These are phyloP conservation scores for Drosophila tropicalis DNA, from an alignment of 1,140 invertebrate species.

Conservation along the genomic window DNA sequence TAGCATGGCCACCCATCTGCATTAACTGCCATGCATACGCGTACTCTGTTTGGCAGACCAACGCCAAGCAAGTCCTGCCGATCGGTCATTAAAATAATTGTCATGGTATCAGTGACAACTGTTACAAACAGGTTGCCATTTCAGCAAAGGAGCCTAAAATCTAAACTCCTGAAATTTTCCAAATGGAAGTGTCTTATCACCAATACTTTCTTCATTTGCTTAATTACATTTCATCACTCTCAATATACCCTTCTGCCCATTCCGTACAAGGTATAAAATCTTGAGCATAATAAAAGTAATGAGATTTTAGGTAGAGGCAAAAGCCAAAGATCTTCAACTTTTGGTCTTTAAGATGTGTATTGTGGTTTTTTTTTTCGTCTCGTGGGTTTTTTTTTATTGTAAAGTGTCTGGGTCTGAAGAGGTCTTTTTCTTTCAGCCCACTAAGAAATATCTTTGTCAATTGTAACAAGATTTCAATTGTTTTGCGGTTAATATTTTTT, in stretches of 20 bases:
- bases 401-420: constrained; percentile 1
- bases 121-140: no score
- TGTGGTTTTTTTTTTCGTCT: background rate
- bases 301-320: constrained; percentile 41
- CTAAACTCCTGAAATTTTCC: no score
- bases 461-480: constrained; percentile 30
- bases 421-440: constrained; percentile 23
- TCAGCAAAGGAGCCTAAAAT: no score
- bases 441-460: constrained; percentile 31
- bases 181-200: no score
- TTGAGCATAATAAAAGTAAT: constrained; percentile 23
- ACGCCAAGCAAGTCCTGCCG: no score
- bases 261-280: background rate
- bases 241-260: background rate
- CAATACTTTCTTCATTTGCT: no score
- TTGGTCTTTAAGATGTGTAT: constrained; percentile 1
- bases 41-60: no score
- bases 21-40: no score
- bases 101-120: no score
- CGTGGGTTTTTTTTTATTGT: constrained; percentile 37
- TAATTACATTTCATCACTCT: background rate
- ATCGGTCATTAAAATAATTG: no score
- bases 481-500: constrained; percentile 33
- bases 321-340: constrained; percentile 6
- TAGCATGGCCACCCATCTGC: no score